Evolutionary conservation across 2,113 vertebrate genomes (phyloP).

Genomic region (Microcebus ravelobensis): DNA sequence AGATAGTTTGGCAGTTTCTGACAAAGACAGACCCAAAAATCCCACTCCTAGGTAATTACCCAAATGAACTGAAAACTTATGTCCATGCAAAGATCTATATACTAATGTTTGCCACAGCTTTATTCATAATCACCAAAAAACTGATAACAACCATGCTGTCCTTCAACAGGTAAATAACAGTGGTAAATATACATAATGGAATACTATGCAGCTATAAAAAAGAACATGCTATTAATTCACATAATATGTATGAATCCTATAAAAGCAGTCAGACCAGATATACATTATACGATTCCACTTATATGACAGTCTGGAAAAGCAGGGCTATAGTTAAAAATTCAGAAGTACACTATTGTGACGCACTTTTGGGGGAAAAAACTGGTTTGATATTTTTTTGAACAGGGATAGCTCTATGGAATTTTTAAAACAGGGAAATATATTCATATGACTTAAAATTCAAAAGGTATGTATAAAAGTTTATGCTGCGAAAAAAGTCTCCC

Average conservation of each 20-base stretch:
- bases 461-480: conserved; percentile 12
- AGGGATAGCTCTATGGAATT: conserved; percentile 17
- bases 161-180: conserved; percentile 24
- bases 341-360: conserved; percentile 18
- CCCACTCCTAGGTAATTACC: neutral
- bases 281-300: neutral
- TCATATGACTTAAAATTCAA: conserved; percentile 46
- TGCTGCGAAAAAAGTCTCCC: neutral
- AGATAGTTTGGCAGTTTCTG: conserved; percentile 39
- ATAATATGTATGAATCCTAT: conserved; percentile 17
- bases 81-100: neutral
- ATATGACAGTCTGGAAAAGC: conserved; percentile 35
- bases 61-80: conserved; percentile 43
- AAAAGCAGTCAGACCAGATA: conserved; percentile 7
- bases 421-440: conserved; percentile 50
- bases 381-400: neutral
- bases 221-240: conserved; percentile 10
- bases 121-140: conserved; percentile 9
- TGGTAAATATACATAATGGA: neutral
- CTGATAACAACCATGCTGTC: neutral
- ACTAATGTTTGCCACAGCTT: conserved; percentile 30
- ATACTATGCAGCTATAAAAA: neutral
- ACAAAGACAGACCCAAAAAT: conserved; percentile 37
- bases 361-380: conserved; percentile 16
- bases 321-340: conserved; percentile 51